Base-by-base conservation (phyloP, 2,797 vertebrate genomes). In the Notolabrus celidotus region DNA sequence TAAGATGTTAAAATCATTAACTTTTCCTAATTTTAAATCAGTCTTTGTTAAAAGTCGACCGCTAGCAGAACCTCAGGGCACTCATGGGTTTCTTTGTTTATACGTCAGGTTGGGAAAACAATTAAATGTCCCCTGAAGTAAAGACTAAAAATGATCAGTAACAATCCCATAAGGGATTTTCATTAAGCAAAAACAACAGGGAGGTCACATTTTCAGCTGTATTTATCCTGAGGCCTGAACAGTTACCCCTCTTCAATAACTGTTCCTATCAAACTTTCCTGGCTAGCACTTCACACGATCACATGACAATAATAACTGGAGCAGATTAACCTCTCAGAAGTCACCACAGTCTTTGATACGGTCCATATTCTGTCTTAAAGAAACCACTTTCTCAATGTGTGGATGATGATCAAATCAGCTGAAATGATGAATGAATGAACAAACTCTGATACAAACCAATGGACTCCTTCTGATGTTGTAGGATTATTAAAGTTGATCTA, bases 21-120 rank as follows among this genome's bases (percentile, higher is more conserved):
- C 60, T 75, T 82, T 57, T 38, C 47, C 69, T 62, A 25, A 58
- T 80, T 82, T 74, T 45, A 70, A 82, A 82, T 79, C 27, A 74
- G 55, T 74, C 59, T 77, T 69, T 65, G 54, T 62, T 67, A 45
- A 0, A 15, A 77, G 62, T 39, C 19, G 20, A 29, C 56, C 50
- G 66, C 39, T 16, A 0, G 31, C 22, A 1, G 38, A 64, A 79
- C 75, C 71, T 15, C 0, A 7, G 74, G 79, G 72, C 42, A 6
- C 72, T 29, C 0, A 4, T 10, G 29, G 6, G 45, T 39, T n/a
- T 60, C 23, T 2, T 3, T 71, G 57, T 74, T 63, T 51, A 25
- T 33, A 19, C 20, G 67, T 59, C 36, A 8, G 16, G 58, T 63
- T 58, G 29, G 52, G 53, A 43, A 49, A 31, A 58, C 49, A 74